Evolutionary conservation across 2,888 invertebrate genomes (phyloP), one percentile per base, ranked within the genome.

Genomic region (Linnaemya tessellans): DNA sequence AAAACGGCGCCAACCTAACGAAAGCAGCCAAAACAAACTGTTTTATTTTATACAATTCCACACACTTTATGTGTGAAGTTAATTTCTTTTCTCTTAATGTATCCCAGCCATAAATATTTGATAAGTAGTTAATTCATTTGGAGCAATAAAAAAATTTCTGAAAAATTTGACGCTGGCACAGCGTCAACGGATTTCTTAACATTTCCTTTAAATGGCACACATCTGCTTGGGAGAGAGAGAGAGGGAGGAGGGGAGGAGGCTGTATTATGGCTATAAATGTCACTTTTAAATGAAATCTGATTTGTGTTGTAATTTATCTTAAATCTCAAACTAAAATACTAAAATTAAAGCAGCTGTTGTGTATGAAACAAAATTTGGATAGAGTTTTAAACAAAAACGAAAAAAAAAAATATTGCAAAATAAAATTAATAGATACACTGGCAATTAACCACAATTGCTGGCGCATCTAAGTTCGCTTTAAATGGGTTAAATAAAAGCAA

Each of bases 391-490:
- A n/a, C 35, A 30, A 20, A 41, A 58, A 8, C 35, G 56, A 18
- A 70, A 62, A 35, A 9, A 18, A 60, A 8, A 49, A 41, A 25
- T 51, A 54, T 70, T 79, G 68, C 73, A 74, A 80, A 74, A 67
- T 49, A 20, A 43, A 64, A 62, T 25, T 54, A 25, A 25, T 62
- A 56, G 18, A 64, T 56, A 30, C 54, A 46, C 11, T 8, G 13
- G 60, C 67, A 65, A 60, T 80, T 74, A 80, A 60, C 56, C 73
- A 20, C 64, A 74, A 67, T 41, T 51, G 65, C 60, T 71, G 58
- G 73, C 73, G 73, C 73, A 80, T 80, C 73, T 80, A 58, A 80
- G 65, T 67, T 65, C 67, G 51, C 58, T 80, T 58, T 38, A 80
- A 73, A 80, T 80, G 80, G 80, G 80, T 80, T 80, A 74, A 80